Conservation (phyloP, 2,888 invertebrate genomes). For the Perithous albicinctus region DNA sequence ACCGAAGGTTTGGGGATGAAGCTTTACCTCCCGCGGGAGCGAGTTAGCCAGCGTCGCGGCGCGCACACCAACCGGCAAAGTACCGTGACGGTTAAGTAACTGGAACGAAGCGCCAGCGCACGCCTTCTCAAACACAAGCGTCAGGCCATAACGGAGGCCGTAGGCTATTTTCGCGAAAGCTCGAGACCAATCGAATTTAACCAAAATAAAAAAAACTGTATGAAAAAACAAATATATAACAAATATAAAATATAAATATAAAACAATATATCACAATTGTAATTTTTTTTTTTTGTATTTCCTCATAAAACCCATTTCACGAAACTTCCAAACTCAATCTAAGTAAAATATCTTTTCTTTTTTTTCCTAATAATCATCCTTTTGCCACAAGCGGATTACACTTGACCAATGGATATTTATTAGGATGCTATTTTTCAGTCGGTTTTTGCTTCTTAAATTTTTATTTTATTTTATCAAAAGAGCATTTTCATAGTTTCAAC, state of each 20-base stretch:
- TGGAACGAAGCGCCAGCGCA: conserved; percentile 76
- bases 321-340: too few species aligned
- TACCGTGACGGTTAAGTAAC: conserved; percentile 80
- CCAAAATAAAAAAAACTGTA: neutral
- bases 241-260: too few species aligned
- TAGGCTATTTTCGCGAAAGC: conserved; percentile 5
- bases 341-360: too few species aligned
- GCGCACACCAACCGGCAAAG: conserved; percentile 72
- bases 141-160: conserved; percentile 56
- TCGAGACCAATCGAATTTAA: neutral
- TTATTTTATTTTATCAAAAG: neutral
- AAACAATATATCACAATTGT: too few species aligned
- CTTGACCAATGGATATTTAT: too few species aligned
- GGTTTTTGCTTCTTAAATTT: neutral
- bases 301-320: too few species aligned
- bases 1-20: conserved; percentile 43
- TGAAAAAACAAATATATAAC: neutral
- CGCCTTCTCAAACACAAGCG: conserved; percentile 77
- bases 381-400: too few species aligned
- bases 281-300: too few species aligned
- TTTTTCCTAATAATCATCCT: too few species aligned
- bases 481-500: neutral
- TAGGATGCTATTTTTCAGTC: too few species aligned
- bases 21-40: conserved; percentile 46
- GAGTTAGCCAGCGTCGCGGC: conserved; percentile 55